A percentile compares a stretch with the other conserved stretches of the same genome.
Conservation (phyloP, 2,797 vertebrate genomes). For the Aselliscus stoliczkanus region DNA sequence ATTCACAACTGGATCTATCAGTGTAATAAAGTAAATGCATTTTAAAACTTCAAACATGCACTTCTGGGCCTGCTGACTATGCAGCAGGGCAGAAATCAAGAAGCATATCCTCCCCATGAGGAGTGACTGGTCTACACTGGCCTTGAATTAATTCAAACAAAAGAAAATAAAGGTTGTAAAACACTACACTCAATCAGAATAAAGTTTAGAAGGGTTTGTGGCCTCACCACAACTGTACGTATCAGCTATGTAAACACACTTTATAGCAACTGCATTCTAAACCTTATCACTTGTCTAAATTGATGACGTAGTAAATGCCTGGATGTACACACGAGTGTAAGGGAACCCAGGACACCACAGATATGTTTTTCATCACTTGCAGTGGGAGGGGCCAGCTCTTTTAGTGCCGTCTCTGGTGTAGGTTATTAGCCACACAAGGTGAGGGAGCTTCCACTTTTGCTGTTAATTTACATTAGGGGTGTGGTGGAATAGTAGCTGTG, state of each 20-base stretch:
- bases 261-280: not conserved
- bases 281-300: not conserved
- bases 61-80: not conserved
- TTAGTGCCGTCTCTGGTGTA: too few relatives aligned
- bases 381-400: rapidly evolving
- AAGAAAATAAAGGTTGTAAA: not conserved
- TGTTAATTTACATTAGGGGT: not conserved
- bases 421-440: not conserved
- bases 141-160: not conserved
- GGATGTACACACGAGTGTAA: not conserved
- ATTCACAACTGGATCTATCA: not conserved
- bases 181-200: not conserved
- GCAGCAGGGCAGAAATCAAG: not conserved
- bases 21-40: not conserved
- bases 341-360: not conserved
- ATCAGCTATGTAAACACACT: not conserved
- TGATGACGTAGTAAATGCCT: not conserved
- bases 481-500: rapidly evolving
- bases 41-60: not conserved
- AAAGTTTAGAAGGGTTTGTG: not conserved
- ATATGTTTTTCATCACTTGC: rapidly evolving
- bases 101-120: not conserved
- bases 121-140: not conserved
- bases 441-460: not conserved
- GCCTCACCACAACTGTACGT: not conserved